These are phyloP conservation scores for Rhagonycha lutea DNA, from an alignment of 2,888 invertebrate genomes.

Conservation along the genomic window DNA sequence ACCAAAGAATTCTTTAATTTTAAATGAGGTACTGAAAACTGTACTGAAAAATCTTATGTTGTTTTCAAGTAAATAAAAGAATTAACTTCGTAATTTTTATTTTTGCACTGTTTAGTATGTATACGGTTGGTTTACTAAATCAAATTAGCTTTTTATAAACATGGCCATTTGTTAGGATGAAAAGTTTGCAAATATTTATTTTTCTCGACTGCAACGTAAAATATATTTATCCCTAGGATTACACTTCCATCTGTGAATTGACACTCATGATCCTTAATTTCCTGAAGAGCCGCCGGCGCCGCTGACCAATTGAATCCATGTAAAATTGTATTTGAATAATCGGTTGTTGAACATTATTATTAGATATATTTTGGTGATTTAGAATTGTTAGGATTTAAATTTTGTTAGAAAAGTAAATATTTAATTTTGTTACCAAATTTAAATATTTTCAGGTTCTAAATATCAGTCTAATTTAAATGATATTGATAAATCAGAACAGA, in stretches of 20 bases:
- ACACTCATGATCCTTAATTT: not conserved
- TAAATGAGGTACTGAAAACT: not conserved
- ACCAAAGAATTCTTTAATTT: not conserved
- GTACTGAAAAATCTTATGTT: not conserved
- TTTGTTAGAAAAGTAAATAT: slow-evolving; percentile 7
- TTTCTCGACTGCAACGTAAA: not conserved
- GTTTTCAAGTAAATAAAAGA: not conserved
- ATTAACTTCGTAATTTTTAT: not conserved
- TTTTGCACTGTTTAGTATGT: not conserved
- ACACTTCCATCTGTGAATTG: not conserved
- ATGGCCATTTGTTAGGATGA: not conserved
- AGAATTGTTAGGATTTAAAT: not conserved
- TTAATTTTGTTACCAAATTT: slow-evolving; percentile 1
- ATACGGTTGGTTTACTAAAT: not conserved
- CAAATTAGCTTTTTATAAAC: not conserved
- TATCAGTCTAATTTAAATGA: slow-evolving; percentile 76
- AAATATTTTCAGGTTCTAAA: slow-evolving; percentile 66
- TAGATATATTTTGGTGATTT: not conserved
- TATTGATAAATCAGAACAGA: slow-evolving; percentile 80
- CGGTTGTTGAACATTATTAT: not conserved
- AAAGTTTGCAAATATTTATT: not conserved
- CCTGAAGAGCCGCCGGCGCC: not conserved
- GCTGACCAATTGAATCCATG: not conserved
- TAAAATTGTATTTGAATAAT: not conserved
- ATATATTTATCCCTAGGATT: not conserved